Percentiles rank a stretch among this genome's conserved stretches.
phyloP scores from a whole-genome alignment of 2,113 vertebrate genomes.

The Orycteropus afer region DNA sequence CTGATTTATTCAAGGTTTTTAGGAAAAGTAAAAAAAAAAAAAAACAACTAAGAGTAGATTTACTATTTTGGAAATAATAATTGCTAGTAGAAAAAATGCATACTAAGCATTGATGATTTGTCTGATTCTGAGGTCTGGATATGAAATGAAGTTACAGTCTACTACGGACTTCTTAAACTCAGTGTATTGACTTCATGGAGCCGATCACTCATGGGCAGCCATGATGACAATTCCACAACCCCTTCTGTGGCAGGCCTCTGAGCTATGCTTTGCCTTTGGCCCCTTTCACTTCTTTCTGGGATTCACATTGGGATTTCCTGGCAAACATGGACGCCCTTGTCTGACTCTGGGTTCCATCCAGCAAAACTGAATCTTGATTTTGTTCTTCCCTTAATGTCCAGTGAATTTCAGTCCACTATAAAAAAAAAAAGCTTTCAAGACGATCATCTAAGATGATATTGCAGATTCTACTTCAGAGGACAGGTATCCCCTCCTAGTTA shows the following conservation, averaged over 20 bases:
- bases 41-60: too few species aligned
- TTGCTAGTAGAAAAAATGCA: neutral
- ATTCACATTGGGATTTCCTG: too few species aligned
- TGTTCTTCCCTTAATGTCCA: neutral
- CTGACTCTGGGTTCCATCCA: too few species aligned
- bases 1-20: neutral
- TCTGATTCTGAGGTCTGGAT: neutral
- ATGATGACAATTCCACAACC: neutral
- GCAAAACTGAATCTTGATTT: neutral
- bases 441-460: neutral
- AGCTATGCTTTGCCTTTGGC: rapidly evolving
- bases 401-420: neutral
- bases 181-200: neutral
- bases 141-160: neutral
- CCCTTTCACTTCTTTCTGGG: neutral
- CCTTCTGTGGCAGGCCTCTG: rapidly evolving
- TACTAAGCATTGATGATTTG: neutral
- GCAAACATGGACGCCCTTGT: rapidly evolving
- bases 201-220: too few species aligned
- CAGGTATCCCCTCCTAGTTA: neutral
- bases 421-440: neutral
- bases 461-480: neutral
- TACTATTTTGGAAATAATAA: neutral
- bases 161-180: neutral
- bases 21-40: neutral